Evolutionary conservation across 2,888 invertebrate genomes (phyloP), one percentile per base, ranked within the genome.

Genomic region (Epistrophe grossulariae): DNA sequence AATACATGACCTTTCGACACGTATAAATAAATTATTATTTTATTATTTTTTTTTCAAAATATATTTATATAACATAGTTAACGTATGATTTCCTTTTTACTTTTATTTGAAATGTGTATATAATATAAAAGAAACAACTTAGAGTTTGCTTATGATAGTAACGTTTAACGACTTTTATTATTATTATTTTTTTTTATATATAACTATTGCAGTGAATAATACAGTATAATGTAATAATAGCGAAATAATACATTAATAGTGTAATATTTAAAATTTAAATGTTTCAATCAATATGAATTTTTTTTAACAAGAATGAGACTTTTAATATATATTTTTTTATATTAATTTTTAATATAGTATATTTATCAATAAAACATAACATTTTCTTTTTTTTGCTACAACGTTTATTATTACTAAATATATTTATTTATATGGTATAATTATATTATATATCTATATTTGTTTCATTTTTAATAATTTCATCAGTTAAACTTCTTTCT

Each of bases 321-420:
- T 72, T 84, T 62, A 55, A 57, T 68, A 72, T 76, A 76, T 68
- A 24, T 68, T 50, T 80, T 50, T 80, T 79, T 28, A 43, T 79
- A 73, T 79, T 60, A 55, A 60, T 70, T 79, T 74, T 38, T 71
- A 55, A 77, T 78, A 82, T 79, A 79, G 40, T 60, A 50, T 38
- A 31, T 84, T 82, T 64, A 79, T 87, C 79, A 83, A 76, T 79
- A 87, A 82, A 87, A 87, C 87, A 88, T 88, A 72, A 78, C 83
- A 84, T 79, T 31, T 81, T 83, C 59, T 84, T 71, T 66, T 88
- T 89, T 89, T 90, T 90, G 90, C 91, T 91, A 91, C 91, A 90
- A 91, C 88, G 88, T 90, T 89, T 89, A 89, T 89, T 90, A 89
- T 89, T 90, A 89, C 89, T 90, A 90, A 88, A 89, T 90, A 90